Conservation (phyloP, 2,888 invertebrate species). For the Anthophora plumipes region DNA sequence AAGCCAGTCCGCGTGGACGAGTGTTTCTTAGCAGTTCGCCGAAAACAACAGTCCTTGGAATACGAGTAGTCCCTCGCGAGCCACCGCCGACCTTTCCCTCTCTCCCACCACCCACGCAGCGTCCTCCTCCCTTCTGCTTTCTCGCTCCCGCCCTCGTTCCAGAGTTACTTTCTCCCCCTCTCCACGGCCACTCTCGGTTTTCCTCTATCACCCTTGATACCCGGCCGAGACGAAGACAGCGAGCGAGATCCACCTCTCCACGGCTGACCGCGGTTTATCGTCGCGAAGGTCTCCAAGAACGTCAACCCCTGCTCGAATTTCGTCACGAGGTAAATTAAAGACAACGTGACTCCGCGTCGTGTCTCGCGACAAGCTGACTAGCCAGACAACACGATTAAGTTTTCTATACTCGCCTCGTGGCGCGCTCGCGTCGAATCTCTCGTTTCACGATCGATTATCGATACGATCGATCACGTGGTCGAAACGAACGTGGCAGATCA, state of each 20-base stretch:
- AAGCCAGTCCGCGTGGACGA: conserved; percentile 63
- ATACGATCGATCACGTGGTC: conserved; percentile 29
- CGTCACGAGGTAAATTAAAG: conserved; percentile 41
- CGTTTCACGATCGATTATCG: conserved; percentile 29
- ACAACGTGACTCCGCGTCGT: conserved; percentile 16
- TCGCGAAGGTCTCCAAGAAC: conserved; percentile 63
- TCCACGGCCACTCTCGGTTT: conserved; percentile 58
- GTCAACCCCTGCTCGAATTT: conserved; percentile 59
- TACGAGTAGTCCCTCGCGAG: conserved; percentile 69
- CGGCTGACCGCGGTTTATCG: conserved; percentile 60
- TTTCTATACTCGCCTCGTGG: neutral
- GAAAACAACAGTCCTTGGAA: conserved; percentile 71
- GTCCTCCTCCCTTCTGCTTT: conserved; percentile 58
- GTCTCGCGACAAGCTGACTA: neutral
- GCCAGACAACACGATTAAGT: neutral
- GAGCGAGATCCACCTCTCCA: conserved; percentile 48
- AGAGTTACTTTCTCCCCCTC: conserved; percentile 62
- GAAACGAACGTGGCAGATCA: conserved; percentile 8
- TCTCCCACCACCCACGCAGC: conserved; percentile 68
- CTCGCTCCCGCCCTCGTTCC: conserved; percentile 70
- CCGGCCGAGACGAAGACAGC: conserved; percentile 45
- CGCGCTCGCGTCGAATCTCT: neutral
- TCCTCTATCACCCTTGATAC: conserved; percentile 63
- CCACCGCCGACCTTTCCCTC: conserved; percentile 69
- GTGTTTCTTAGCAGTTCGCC: conserved; percentile 71